A percentile compares a stretch with the other conserved stretches of the same genome.
Conservation (phyloP, 2,888 invertebrate genomes). For the Pilophorus perplexus region DNA sequence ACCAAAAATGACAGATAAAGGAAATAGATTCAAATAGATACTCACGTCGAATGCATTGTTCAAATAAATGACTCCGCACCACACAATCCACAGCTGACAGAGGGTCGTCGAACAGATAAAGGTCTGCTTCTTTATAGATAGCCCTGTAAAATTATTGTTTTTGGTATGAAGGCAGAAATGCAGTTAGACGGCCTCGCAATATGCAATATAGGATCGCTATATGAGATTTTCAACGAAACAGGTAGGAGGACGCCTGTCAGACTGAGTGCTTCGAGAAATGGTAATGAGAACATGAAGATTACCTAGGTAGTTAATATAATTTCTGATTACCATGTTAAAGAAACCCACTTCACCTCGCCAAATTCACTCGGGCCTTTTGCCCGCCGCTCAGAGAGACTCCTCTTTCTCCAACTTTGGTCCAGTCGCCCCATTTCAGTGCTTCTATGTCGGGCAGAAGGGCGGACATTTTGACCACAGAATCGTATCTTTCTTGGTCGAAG, state of each 20-base stretch:
- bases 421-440: slow-evolving; percentile 74
- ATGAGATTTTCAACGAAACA: no score
- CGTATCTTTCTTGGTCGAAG: slow-evolving; percentile 66
- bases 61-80: slow-evolving; percentile 72
- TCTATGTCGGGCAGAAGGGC: slow-evolving; percentile 73
- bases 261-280: no score
- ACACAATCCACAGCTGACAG: slow-evolving; percentile 75
- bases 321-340: no score
- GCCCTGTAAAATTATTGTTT: slow-evolving; percentile 60
- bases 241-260: no score
- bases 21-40: neutral
- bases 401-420: slow-evolving; percentile 82
- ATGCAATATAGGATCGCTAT: no score
- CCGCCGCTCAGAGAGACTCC: slow-evolving; percentile 84
- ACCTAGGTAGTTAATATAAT: no score
- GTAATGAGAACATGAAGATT: no score
- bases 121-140: slow-evolving; percentile 71
- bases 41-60: slow-evolving; percentile 62
- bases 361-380: slow-evolving; percentile 71
- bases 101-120: slow-evolving; percentile 78
- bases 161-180: no score
- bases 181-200: no score
- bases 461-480: slow-evolving; percentile 60
- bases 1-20: neutral
- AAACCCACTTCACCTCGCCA: slow-evolving; percentile 55